phyloP scores from a whole-genome alignment of 2,888 invertebrate species.

The Cantharis nigra region DNA sequence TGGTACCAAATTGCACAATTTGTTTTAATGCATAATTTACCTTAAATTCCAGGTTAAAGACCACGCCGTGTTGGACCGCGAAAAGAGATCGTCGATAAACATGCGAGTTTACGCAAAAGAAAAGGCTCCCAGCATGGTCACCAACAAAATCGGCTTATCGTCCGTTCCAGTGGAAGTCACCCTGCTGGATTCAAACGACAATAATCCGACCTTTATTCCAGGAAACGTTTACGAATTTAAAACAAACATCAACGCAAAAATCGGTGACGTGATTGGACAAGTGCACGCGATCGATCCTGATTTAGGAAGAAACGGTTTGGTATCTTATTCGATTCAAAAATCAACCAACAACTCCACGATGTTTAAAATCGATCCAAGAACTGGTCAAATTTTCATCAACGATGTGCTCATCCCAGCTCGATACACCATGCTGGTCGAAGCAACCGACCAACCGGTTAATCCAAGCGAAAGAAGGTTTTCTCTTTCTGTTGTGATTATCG shows the following conservation, averaged over 20 bases:
- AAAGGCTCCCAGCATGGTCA: constrained; percentile 70
- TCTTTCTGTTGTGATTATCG: constrained; percentile 82
- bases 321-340: constrained; percentile 57
- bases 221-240: constrained; percentile 84
- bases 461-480: constrained; percentile 83
- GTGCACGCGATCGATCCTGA: constrained; percentile 85
- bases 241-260: constrained; percentile 65
- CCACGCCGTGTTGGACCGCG: constrained; percentile 78
- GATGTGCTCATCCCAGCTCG: constrained; percentile 70
- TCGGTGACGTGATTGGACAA: constrained; percentile 76
- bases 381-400: constrained; percentile 69
- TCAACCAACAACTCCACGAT: constrained; percentile 59
- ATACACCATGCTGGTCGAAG: constrained; percentile 82
- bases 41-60: constrained; percentile 51
- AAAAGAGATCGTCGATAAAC: constrained; percentile 70
- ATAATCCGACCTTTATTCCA: constrained; percentile 84
- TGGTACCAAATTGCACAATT: constrained; percentile 58
- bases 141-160: constrained; percentile 58
- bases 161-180: constrained; percentile 80
- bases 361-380: constrained; percentile 73
- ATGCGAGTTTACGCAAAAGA: constrained; percentile 82
- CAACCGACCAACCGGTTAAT: constrained; percentile 80
- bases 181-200: constrained; percentile 87
- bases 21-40: background rate
- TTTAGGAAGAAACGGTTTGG: constrained; percentile 74